phyloP scores from a whole-genome alignment of 2,797 vertebrate genomes.

The Ctenopoma kingsleyae region DNA sequence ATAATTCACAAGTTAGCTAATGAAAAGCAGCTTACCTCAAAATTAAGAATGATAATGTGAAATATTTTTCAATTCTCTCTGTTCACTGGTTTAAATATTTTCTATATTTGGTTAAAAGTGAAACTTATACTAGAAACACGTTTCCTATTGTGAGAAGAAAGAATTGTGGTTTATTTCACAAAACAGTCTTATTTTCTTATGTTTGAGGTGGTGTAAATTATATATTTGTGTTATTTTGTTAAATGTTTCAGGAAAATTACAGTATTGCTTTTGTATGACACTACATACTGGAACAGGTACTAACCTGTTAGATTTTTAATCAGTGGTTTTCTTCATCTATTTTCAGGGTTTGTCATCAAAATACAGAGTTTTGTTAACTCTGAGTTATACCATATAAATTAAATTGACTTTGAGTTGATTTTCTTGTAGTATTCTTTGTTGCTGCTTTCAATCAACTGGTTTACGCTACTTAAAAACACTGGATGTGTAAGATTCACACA shows the following conservation, averaged over 20 bases:
- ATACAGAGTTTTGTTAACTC: no score
- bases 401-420: no score
- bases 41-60: conserved; percentile 16
- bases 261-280: background rate
- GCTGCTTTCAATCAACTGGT: background rate
- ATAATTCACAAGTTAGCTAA: conserved; percentile 38
- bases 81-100: background rate
- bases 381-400: background rate
- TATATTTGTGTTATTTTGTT: background rate
- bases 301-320: no score
- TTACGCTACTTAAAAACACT: background rate
- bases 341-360: no score
- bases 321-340: no score
- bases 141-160: conserved; percentile 1
- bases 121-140: background rate
- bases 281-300: background rate
- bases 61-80: background rate
- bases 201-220: background rate
- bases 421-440: background rate
- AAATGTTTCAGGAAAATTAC: background rate
- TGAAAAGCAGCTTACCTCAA: conserved; percentile 22
- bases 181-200: background rate
- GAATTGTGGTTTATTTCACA: background rate
- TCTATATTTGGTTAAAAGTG: background rate
- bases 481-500: background rate